phyloP scores from a whole-genome alignment of 2,888 invertebrate species.

The Hypena proboscidalis region DNA sequence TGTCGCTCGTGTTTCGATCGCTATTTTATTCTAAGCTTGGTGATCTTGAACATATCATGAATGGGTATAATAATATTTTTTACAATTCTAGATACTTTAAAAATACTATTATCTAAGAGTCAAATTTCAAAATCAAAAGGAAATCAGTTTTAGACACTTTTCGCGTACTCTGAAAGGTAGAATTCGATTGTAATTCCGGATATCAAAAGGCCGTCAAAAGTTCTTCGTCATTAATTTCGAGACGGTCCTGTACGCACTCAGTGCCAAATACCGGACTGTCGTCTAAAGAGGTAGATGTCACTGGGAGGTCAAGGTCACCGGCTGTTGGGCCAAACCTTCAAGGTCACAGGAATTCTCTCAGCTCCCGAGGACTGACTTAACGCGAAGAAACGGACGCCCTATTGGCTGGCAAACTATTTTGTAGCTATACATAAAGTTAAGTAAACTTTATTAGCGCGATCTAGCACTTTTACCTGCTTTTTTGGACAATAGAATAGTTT shows the following conservation, averaged over 20 bases:
- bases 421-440: constrained; percentile 8
- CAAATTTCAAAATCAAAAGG: not conserved
- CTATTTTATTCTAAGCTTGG: no score
- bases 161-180: no score
- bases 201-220: constrained; percentile 71
- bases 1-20: no score
- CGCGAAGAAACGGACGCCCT: constrained; percentile 79
- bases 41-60: no score
- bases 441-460: constrained; percentile 67
- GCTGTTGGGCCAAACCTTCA: constrained; percentile 21
- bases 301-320: constrained; percentile 51
- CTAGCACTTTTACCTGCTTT: constrained; percentile 62
- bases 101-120: not conserved
- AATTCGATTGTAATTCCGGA: not conserved
- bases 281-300: constrained; percentile 69
- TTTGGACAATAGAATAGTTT: constrained; percentile 46
- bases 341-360: constrained; percentile 56
- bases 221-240: constrained; percentile 69
- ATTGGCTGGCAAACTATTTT: constrained; percentile 8
- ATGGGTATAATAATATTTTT: no score
- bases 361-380: constrained; percentile 69
- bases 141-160: not conserved
- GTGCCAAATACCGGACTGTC: constrained; percentile 66
- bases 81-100: no score
- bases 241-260: constrained; percentile 64